These are phyloP conservation scores for Drosophila anomelani DNA, from an alignment of 2,888 invertebrate species.

Conservation along the genomic window DNA sequence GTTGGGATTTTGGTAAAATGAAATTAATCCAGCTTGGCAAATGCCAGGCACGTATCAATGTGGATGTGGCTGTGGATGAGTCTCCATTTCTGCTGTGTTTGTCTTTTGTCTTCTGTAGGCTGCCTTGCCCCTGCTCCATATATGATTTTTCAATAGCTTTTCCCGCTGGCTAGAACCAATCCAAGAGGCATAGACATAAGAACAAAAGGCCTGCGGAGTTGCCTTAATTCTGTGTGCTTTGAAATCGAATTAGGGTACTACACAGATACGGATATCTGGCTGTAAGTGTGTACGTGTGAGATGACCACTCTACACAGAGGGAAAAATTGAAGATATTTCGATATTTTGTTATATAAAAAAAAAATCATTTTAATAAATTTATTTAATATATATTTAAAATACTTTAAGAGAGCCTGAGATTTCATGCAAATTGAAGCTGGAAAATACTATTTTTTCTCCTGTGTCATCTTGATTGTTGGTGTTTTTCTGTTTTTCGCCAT, in stretches of 20 bases:
- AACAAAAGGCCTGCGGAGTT: constrained; percentile 58
- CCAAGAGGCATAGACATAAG: constrained; percentile 20
- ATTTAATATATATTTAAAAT: not conserved
- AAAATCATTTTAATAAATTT: not conserved
- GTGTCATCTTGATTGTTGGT: constrained; percentile 42
- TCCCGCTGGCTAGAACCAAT: constrained; percentile 27
- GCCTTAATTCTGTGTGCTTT: constrained; percentile 67
- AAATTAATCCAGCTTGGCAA: constrained; percentile 80
- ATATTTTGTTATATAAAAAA: not conserved
- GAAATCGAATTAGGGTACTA: constrained; percentile 71
- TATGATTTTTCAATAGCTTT: constrained; percentile 68
- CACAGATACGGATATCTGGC: constrained; percentile 11
- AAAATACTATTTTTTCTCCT: not conserved
- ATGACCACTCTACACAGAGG: constrained; percentile 14
- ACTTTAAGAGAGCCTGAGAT: accelerated
- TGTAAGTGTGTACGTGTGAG: constrained; percentile 20
- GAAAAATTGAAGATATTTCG: not conserved
- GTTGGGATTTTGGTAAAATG: constrained; percentile 55
- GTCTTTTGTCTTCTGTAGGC: constrained; percentile 50
- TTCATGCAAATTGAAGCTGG: not conserved
- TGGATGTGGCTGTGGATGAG: constrained; percentile 56
- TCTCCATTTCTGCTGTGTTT: constrained; percentile 66
- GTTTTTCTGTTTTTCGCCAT: constrained; percentile 31
- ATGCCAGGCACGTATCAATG: constrained; percentile 79
- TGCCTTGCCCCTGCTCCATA: not conserved